A percentile compares a stretch with the other conserved stretches of the same genome.
phyloP scores from a whole-genome alignment of 2,797 vertebrate species.

The Arctocebus calabarensis region DNA sequence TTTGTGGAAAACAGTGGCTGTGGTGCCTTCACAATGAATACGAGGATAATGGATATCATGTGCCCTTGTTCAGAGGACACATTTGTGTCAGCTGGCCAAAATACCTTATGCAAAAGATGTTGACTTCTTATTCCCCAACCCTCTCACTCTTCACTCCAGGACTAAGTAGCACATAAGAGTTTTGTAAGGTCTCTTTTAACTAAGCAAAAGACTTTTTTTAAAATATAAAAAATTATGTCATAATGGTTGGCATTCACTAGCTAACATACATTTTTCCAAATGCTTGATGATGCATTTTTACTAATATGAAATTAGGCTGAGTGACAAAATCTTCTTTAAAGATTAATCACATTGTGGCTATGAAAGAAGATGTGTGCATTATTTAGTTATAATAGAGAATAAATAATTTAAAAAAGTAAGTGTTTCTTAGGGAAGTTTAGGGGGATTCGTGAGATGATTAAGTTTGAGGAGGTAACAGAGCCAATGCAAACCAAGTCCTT shows the following conservation, averaged over 20 bases:
- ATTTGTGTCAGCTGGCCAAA: background rate
- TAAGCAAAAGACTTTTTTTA: background rate
- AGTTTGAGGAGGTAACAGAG: background rate
- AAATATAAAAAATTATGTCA: constrained; percentile 29
- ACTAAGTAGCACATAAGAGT: background rate
- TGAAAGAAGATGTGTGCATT: background rate
- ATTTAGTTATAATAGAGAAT: constrained; percentile 1
- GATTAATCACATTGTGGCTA: background rate
- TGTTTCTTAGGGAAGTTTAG: constrained; percentile 8
- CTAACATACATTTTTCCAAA: background rate
- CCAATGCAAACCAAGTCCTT: background rate
- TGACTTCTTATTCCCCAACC: background rate
- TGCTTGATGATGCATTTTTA: background rate
- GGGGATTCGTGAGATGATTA: background rate
- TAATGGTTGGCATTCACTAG: constrained; percentile 7
- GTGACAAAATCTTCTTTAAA: constrained; percentile 4
- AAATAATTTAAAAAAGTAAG: background rate
- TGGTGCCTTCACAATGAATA: background rate
- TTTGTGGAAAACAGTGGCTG: background rate
- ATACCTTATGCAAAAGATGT: background rate
- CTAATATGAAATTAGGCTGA: background rate
- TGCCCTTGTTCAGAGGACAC: background rate
- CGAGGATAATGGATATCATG: background rate
- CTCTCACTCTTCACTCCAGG: background rate
- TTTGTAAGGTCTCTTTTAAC: constrained; percentile 22